Conservation (phyloP, 35 echinoderm and acorn worm species). For the Acanthaster planci region DNA sequence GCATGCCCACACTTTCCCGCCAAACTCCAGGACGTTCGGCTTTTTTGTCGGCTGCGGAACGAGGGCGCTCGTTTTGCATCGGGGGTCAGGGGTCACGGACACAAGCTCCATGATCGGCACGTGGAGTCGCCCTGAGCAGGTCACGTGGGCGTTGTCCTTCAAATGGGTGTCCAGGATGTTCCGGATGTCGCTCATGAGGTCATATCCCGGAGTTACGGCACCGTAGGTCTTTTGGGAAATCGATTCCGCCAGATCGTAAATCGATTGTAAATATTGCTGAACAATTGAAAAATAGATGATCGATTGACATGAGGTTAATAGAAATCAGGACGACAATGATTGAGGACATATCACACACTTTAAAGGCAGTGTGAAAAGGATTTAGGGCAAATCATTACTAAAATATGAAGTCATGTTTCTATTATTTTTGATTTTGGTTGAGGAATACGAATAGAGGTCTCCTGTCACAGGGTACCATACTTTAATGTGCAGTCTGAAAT, state of each 20-base stretch:
- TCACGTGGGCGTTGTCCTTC: constrained; percentile 26
- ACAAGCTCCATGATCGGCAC: constrained; percentile 42
- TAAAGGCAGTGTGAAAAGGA: neutral
- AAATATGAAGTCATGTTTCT: neutral
- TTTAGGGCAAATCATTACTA: neutral
- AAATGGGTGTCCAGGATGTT: constrained; percentile 30
- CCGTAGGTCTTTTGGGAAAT: constrained; percentile 34
- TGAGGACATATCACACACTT: neutral
- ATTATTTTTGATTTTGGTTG: too few species aligned
- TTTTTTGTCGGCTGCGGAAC: constrained; percentile 30
- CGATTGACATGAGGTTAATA: neutral
- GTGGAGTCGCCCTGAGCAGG: constrained; percentile 31
- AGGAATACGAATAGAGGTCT: too few species aligned
- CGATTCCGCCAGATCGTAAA: constrained; percentile 5
- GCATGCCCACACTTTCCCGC: constrained; percentile 37
- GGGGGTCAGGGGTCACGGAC: constrained; percentile 20
- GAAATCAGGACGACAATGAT: neutral
- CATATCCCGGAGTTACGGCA: constrained; percentile 69
- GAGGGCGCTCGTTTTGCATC: constrained; percentile 16
- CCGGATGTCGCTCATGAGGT: constrained; percentile 59
- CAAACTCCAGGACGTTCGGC: constrained; percentile 27
- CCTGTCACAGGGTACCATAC: too few species aligned
- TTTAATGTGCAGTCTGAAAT: too few species aligned
- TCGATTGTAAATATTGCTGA: constrained; percentile 36
- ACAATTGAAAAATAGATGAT: too few species aligned